Conservation (phyloP, 2,797 vertebrate species). For the Amniataba percoides region DNA sequence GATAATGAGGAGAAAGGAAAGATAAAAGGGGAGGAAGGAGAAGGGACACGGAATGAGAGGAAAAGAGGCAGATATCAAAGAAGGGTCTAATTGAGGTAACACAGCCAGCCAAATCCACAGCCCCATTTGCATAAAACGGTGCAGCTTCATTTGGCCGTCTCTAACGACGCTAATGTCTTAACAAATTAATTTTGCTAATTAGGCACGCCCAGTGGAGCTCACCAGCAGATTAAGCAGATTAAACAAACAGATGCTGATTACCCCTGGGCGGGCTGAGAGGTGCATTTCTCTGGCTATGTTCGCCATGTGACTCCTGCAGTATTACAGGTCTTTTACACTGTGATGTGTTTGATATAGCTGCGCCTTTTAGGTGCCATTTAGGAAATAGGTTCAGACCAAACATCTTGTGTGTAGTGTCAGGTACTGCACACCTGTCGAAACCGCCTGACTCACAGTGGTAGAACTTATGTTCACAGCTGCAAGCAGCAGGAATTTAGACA, state of each 20-base stretch:
- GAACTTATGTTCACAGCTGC: slow-evolving; percentile 1
- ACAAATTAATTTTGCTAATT: slow-evolving; percentile 99
- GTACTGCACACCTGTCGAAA: slow-evolving; percentile 37
- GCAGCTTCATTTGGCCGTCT: slow-evolving; percentile 93
- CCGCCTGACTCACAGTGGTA: not conserved
- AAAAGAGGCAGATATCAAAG: slow-evolving; percentile 90
- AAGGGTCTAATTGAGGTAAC: slow-evolving; percentile 97
- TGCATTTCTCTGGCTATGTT: slow-evolving; percentile 58
- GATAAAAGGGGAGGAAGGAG: slow-evolving; percentile 90
- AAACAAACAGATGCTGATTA: slow-evolving; percentile 96
- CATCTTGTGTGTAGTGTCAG: slow-evolving; percentile 21
- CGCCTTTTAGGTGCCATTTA: not conserved
- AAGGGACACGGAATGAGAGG: slow-evolving; percentile 82
- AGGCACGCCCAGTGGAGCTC: slow-evolving; percentile 96
- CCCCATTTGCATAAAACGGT: slow-evolving; percentile 96
- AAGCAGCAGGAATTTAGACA: slow-evolving; percentile 16
- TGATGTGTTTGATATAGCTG: slow-evolving; percentile 30
- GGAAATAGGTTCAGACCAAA: slow-evolving; percentile 15
- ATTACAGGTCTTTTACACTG: slow-evolving; percentile 25
- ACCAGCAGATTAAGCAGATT: slow-evolving; percentile 96
- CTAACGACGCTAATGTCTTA: slow-evolving; percentile 97
- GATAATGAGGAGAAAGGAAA: slow-evolving; percentile 87
- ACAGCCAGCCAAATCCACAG: slow-evolving; percentile 90
- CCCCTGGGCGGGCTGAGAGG: slow-evolving; percentile 82
- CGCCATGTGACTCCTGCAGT: slow-evolving; percentile 38